Conservation (phyloP, 2,888 invertebrate genomes). For the Caenorhabditis virilis region DNA sequence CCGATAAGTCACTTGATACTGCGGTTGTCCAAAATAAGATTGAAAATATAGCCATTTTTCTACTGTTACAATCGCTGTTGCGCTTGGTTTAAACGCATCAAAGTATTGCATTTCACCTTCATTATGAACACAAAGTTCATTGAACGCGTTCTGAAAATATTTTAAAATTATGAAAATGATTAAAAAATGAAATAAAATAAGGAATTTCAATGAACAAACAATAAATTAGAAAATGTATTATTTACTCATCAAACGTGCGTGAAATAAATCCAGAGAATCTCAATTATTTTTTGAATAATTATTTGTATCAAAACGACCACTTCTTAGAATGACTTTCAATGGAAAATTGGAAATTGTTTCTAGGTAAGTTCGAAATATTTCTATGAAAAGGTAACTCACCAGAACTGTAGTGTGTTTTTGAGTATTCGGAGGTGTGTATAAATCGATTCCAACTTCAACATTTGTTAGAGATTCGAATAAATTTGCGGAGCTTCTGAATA, state of each 20-base stretch:
- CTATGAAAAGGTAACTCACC: constrained; percentile 1
- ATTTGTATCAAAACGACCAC: neutral
- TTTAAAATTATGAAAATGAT: too few species aligned
- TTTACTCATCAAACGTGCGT: too few species aligned
- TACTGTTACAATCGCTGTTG: constrained; percentile 51
- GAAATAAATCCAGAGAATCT: too few species aligned
- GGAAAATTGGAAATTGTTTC: neutral
- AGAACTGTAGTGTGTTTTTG: constrained; percentile 10
- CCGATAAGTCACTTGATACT: constrained; percentile 37
- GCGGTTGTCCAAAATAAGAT: constrained; percentile 41
- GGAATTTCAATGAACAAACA: too few species aligned
- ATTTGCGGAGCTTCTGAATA: constrained; percentile 2
- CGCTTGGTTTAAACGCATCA: constrained; percentile 35
- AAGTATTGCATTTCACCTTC: constrained; percentile 22
- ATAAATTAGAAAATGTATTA: too few species aligned
- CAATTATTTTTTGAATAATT: too few species aligned
- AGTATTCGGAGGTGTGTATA: constrained; percentile 24
- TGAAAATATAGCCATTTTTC: constrained; percentile 64
- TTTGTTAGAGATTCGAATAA: constrained; percentile 21
- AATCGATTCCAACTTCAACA: constrained; percentile 18
- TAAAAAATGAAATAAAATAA: neutral
- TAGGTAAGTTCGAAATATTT: neutral
- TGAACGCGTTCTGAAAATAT: constrained; percentile 23
- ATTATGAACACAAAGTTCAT: constrained; percentile 11
- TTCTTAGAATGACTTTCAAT: neutral